Evolutionary conservation across 2,888 invertebrate species (phyloP).

Genomic region (Aphodius granarius): DNA sequence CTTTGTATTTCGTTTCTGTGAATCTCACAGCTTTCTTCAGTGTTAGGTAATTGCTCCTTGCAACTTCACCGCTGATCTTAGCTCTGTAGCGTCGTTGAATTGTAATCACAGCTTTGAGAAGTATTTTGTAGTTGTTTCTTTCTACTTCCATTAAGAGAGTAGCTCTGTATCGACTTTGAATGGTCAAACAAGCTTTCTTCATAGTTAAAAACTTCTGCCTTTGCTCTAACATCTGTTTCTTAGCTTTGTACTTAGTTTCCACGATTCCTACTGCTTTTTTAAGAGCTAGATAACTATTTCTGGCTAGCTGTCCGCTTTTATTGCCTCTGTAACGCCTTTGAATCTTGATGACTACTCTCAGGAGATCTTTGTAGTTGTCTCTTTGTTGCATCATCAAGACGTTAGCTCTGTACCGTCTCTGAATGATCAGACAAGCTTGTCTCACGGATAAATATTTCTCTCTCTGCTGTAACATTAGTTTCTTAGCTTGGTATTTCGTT

Average conservation of each 20-base stretch:
- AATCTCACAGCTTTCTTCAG: slow-evolving; percentile 41
- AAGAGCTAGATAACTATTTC: slow-evolving; percentile 34
- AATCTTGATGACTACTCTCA: slow-evolving; percentile 36
- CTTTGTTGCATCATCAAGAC: not conserved
- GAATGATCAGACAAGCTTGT: slow-evolving; percentile 44
- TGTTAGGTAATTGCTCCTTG: slow-evolving; percentile 21
- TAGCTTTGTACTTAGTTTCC: slow-evolving; percentile 14
- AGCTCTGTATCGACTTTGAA: slow-evolving; percentile 52
- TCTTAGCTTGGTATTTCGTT: slow-evolving; percentile 46
- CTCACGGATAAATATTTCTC: slow-evolving; percentile 44
- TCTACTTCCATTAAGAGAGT: slow-evolving; percentile 48
- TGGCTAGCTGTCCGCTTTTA: slow-evolving; percentile 35
- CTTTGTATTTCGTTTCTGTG: slow-evolving; percentile 47
- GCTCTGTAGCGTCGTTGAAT: slow-evolving; percentile 23
- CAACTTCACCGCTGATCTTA: slow-evolving; percentile 3
- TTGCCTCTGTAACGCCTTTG: slow-evolving; percentile 47
- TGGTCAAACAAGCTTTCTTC: slow-evolving; percentile 18
- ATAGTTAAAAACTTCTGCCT: not conserved
- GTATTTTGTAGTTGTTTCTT: slow-evolving; percentile 47
- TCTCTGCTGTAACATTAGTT: slow-evolving; percentile 36
- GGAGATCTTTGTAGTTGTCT: slow-evolving; percentile 16
- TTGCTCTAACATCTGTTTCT: not conserved
- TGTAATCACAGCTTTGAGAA: slow-evolving; percentile 43
- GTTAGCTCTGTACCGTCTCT: slow-evolving; percentile 48
- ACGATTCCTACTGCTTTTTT: slow-evolving; percentile 29